Base-by-base conservation (phyloP, 2,113 vertebrate genomes). In the Microcebus jonahi region DNA sequence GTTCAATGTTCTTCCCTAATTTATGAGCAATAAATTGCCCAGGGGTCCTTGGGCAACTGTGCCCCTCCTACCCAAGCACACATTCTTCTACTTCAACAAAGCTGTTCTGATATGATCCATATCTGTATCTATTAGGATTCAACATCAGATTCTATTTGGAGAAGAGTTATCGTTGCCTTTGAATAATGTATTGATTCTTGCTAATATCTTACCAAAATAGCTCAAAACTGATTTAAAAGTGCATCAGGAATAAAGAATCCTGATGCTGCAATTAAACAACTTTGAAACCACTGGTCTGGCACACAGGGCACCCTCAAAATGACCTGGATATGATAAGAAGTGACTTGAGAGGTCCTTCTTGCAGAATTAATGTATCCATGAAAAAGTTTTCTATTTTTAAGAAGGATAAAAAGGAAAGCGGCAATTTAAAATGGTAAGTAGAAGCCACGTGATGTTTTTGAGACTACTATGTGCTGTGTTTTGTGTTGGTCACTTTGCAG, bases 221-320 rank as follows among this genome's bases (percentile, higher is more conserved):
- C 91, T 89, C 29, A 73, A 63, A 89, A 87, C 53, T n/a, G 27
- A 15, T 82, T 94, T 96, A 21, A 95, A 95, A 87, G 81, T 83
- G 15, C 73, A 67, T 95, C 55, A 57, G 55, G 55, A 57, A 57
- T 57, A 75, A 17, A 29, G 4, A 63, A 5, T 42, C 6, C 8
- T 50, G 8, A 29, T 61, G 15, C 23, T 81, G 10, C 17, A 48
- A 34, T 42, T 55, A 55, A 86, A 39, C 21, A 48, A 27, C 77
- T 90, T 67, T 85, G 77, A 94, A 95, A 76, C 15, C 20, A 79
- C 31, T 68, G 3, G 6, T n/a, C 2, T 75, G 3, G 13, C 11
- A 11, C 21, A 36, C 1, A 2, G 21, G 34, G 13, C 34, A 76
- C 13, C 12, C n/a, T 17, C n/a, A 36, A 55, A 73, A 63, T 14